Base-by-base conservation (phyloP, 2,797 vertebrate species). In the Microchirus variegatus region DNA sequence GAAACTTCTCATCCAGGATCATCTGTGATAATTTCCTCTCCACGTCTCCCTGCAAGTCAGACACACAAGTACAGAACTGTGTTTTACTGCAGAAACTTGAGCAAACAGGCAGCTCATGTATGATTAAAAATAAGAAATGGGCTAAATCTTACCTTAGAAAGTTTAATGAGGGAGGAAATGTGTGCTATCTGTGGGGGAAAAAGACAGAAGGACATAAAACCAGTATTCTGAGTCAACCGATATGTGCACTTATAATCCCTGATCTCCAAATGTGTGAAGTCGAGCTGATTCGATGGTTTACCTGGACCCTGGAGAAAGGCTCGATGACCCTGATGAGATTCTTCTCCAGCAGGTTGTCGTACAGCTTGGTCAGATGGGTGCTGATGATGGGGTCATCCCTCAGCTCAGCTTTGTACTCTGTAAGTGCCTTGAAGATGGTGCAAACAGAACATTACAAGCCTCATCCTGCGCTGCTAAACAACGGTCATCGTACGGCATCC, bases 291-390 rank as follows among this genome's bases (percentile, higher is more conserved):
- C n/a, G n/a, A n/a, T n/a, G n/a, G n/a, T 12, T n/a, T 57, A 98
- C 97, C 96, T 99, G 97, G 85, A 98, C 96, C 92, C 96, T 94
- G 89, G 97, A 99, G 91, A 99, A 99, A 59, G 97, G 96, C 58
- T 99, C 97, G 5, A 99, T 98, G 89, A 97, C 97, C 78, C 97
- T 91, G 91, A 99, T 98, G 85, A 99, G 96, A 73, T 99, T 99
- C 94, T 98, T 95, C 90, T 99, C 97, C 92, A 99, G 90, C 91
- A 99, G 92, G 82, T 96, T 99, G 90, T 99, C 96, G 14, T 99
- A 99, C 46, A 99, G 91, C 78, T 95, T 97, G 70, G 94, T 96
- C 93, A 99, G 87, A 63, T 99, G 97, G 66, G 94, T 98, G 88
- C 91, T 96, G 88, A 99, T 99, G 88, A 99, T 98, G 59, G 97